A percentile compares a stretch with the other conserved stretches of the same genome.
phyloP scores from a whole-genome alignment of 2,113 vertebrate species.

The Syrrhaptes paradoxus region DNA sequence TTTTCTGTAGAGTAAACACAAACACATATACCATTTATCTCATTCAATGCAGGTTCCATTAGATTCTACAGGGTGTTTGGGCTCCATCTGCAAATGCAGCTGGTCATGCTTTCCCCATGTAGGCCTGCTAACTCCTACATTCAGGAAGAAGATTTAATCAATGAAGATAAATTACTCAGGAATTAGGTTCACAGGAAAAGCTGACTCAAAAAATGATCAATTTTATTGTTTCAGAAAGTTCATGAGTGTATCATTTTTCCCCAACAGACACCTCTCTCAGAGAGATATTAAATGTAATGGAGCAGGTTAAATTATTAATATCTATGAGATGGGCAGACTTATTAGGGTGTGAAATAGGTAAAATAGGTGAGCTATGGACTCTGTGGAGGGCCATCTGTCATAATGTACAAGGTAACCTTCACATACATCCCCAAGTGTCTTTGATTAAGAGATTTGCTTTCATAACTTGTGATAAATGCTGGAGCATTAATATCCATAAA shows the following conservation, averaged over 20 bases:
- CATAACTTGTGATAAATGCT: neutral
- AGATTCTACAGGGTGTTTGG: neutral
- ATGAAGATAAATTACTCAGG: neutral
- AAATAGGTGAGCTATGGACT: neutral
- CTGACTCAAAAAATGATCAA: neutral
- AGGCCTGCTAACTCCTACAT: neutral
- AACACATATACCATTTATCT: neutral
- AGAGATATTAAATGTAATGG: neutral
- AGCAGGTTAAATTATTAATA: constrained; percentile 5
- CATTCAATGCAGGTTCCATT: neutral
- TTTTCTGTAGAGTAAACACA: neutral
- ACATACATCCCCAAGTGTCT: neutral
- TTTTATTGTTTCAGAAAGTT: constrained; percentile 21
- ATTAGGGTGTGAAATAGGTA: neutral
- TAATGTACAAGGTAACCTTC: neutral
- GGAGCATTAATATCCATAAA: neutral
- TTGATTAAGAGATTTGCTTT: constrained; percentile 2
- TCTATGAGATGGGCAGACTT: neutral
- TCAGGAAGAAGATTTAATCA: neutral
- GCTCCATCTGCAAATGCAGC: neutral
- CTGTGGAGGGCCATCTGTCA: neutral
- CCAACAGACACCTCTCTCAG: neutral
- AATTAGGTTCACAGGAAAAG: neutral
- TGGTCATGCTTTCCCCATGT: neutral
- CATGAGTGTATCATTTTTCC: neutral